Base-by-base conservation (phyloP, 2,797 vertebrate species). In the Lithobates pipiens region DNA sequence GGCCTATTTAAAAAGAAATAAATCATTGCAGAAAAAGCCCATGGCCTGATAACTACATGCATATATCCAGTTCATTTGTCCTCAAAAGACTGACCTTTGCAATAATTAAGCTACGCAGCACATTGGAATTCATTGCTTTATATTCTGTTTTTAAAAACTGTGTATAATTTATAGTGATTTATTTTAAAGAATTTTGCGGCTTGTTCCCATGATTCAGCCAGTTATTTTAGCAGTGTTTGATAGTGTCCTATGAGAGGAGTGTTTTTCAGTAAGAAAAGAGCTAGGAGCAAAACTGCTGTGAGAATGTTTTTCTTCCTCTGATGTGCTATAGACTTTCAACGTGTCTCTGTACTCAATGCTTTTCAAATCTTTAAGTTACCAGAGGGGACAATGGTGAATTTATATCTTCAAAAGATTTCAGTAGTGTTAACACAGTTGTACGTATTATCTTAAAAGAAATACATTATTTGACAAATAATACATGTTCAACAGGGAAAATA, bases 231-330 rank as follows among this genome's bases (percentile, higher is more conserved):
- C 46, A 84, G 36, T 85, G 69, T 63, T 65, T 73, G 69, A 79
- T 54, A 50, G 74, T 34, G 76, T 85, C 76, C 76, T 79, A 11
- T 29, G 76, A 84, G 83, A 84, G 46, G 71, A 74, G 76, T 25
- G 44, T 74, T 50, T 72, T 74, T 78, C 65, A 85, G n/a, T 72
- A 78, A 65, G 70, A 36, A 70, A 79, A 73, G 57, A 78, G 76
- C 76, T 68, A 85, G 83, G 18, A 70, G 50, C 83, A 65, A 78
- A 46, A 46, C 16, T 18, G 13, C 54, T 25, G 50, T 65, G 65
- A 74, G 23, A 46, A 84, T 77, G 77, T 70, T 72, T 61, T 29
- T 18, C 61, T 70, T 72, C 25, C 63, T 61, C 50, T 78, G 71
- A 85, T 84, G 61, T 78, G 76, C 63, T 57, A 39, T 63, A 85